Percentiles rank a stretch among this genome's conserved stretches.
phyloP scores from a whole-genome alignment of 2,113 vertebrate genomes.

The Columba livia region DNA sequence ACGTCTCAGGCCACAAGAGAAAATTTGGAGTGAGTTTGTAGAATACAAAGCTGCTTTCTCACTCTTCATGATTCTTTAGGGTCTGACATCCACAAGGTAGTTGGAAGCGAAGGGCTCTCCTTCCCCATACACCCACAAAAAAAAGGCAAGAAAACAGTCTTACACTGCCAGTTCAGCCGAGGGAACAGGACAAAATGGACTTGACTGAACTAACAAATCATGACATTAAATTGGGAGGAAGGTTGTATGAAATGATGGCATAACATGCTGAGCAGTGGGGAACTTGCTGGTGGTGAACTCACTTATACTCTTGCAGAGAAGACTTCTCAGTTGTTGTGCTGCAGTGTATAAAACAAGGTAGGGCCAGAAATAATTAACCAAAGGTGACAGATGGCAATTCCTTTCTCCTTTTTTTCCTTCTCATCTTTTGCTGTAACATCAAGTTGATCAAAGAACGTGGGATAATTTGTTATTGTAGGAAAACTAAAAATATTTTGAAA shows the following conservation, averaged over 20 bases:
- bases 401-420: not conserved
- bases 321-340: not conserved
- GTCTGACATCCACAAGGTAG: accelerated
- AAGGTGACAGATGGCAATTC: slow-evolving; percentile 34
- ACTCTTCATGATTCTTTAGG: not conserved
- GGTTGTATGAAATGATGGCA: not conserved
- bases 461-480: slow-evolving; percentile 18
- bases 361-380: slow-evolving; percentile 28
- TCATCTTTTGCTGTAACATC: not conserved
- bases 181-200: not conserved
- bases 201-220: not conserved
- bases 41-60: not conserved
- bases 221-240: not conserved
- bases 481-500: slow-evolving; percentile 52
- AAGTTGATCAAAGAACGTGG: slow-evolving; percentile 40
- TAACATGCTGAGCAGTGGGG: not conserved
- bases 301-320: slow-evolving; percentile 8
- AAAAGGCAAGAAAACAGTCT: not conserved
- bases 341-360: slow-evolving; percentile 8
- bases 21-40: not conserved
- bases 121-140: not conserved
- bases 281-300: slow-evolving; percentile 36
- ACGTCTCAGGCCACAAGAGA: not conserved
- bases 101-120: not conserved
- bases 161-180: not conserved